A percentile compares a stretch with the other conserved stretches of the same genome.
Evolutionary conservation across 1,140 invertebrate genomes (phyloP).

Genomic region (Sminthurides bifidus): DNA sequence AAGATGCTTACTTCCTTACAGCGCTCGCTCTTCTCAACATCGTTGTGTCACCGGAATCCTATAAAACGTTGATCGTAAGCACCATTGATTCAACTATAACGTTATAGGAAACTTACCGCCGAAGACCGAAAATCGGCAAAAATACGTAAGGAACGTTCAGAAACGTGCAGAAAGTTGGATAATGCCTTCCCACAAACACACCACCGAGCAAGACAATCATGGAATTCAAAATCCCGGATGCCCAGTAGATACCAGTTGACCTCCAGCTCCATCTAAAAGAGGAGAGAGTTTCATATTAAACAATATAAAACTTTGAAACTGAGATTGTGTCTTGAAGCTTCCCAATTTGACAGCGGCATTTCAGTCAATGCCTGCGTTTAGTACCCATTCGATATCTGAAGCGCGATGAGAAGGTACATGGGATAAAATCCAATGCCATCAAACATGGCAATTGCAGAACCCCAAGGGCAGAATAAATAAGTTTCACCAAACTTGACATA

Average conservation of each 20-base stretch:
- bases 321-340: not conserved
- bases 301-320: not conserved
- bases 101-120: no score
- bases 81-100: no score
- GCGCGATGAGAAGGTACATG: slow-evolving; percentile 26
- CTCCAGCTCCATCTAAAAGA: slow-evolving; percentile 24
- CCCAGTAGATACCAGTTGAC: slow-evolving; percentile 25
- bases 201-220: slow-evolving; percentile 28
- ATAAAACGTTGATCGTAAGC: no score
- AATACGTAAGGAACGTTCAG: slow-evolving; percentile 29
- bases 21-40: no score
- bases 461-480: slow-evolving; percentile 23
- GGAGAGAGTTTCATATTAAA: not conserved
- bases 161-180: slow-evolving; percentile 29
- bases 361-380: not conserved
- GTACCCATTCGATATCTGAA: slow-evolving; percentile 23
- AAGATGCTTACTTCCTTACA: no score
- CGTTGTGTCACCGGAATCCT: no score
- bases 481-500: slow-evolving; percentile 30
- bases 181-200: slow-evolving; percentile 21
- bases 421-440: slow-evolving; percentile 27
- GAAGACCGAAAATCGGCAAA: slow-evolving; percentile 23
- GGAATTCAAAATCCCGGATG: slow-evolving; percentile 25
- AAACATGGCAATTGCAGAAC: slow-evolving; percentile 27
- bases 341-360: not conserved